Evolutionary conservation across 2,888 invertebrate species (phyloP).

Genomic region (Didymodactylos carnosus): DNA sequence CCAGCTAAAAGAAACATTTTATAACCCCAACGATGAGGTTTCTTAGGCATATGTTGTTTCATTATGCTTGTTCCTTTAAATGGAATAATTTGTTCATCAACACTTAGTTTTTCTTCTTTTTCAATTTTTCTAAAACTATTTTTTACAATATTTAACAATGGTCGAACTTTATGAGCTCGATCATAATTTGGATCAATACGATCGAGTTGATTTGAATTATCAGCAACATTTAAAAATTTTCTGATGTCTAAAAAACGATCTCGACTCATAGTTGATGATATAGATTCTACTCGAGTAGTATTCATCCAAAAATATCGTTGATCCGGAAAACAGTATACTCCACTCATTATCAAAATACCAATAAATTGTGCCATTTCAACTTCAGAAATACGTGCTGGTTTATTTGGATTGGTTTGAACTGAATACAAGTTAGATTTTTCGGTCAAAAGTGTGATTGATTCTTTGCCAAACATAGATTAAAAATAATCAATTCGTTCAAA

Average conservation of each 20-base stretch:
- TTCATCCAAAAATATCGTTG: not conserved
- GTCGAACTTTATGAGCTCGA: slow-evolving; percentile 16
- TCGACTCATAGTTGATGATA: slow-evolving; percentile 5
- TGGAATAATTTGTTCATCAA: slow-evolving; percentile 17
- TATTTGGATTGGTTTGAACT: not conserved
- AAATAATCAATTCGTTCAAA: not conserved
- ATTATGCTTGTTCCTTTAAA: slow-evolving; percentile 15
- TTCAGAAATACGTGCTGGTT: not conserved
- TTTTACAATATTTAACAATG: slow-evolving; percentile 14
- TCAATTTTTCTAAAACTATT: slow-evolving; percentile 13
- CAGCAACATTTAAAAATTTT: slow-evolving; percentile 17
- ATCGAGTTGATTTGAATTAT: slow-evolving; percentile 14
- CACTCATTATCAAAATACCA: not conserved
- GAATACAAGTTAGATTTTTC: not conserved
- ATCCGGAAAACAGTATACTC: not conserved
- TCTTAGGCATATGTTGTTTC: slow-evolving; percentile 15
- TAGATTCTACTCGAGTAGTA: not conserved
- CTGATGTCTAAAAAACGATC: slow-evolving; percentile 14
- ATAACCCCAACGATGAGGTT: slow-evolving; percentile 17
- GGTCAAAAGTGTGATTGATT: not conserved
- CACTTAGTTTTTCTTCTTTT: slow-evolving; percentile 8
- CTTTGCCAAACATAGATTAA: not conserved
- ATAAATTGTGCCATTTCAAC: not conserved
- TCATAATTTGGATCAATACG: slow-evolving; percentile 13
- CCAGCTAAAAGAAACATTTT: slow-evolving; percentile 16